Evolutionary conservation across 2,888 invertebrate species (phyloP), one percentile per base, ranked within the genome.

Genomic region (Phengaris alcon): DNA sequence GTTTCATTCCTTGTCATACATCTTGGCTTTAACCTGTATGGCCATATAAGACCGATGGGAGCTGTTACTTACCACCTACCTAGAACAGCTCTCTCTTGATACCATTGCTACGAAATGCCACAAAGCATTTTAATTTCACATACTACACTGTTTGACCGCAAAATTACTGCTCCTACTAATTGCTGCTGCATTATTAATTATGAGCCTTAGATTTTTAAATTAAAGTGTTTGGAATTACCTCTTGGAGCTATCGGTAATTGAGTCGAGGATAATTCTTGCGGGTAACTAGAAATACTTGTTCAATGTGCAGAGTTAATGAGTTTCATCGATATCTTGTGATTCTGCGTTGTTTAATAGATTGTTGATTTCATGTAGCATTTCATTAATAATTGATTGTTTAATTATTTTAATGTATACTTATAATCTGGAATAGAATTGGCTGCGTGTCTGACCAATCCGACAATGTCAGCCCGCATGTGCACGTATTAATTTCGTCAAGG

Each of bases 71-170:
- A 88, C 87, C 85, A 55, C 86, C 81, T 80, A 86, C 87, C 84
- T 87, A 85, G 82, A 81, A 83, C 81, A 86, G 87, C 90, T 91
- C 89, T 92, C 90, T 90, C 89, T 81, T 82, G 76, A 83, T 83
- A 86, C 86, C 86, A 87, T 85, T 82, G 82, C 80, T 84, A 86
- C 84, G 35, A 68, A 74, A 70, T n/a, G 48, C 69, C 48, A 69
- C 84, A 76, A 80, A 82, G 86, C 85, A 85, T 46, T 75, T 77
- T 74, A 48, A 35, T 72, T 55, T 57, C 48, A 75, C 59, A 55
- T 70, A 57, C 52, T 46, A 46, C 54, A 52, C 35, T 22, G 54
- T 72, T 12, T 72, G 52, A 72, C 52, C 72, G 54, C 72, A 54
- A 44, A 72, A 72, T 72, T 72, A 22, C 22, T 22, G 22, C 22